phyloP scores from a whole-genome alignment of 2,888 invertebrate genomes.

The Orchesella flavescens region DNA sequence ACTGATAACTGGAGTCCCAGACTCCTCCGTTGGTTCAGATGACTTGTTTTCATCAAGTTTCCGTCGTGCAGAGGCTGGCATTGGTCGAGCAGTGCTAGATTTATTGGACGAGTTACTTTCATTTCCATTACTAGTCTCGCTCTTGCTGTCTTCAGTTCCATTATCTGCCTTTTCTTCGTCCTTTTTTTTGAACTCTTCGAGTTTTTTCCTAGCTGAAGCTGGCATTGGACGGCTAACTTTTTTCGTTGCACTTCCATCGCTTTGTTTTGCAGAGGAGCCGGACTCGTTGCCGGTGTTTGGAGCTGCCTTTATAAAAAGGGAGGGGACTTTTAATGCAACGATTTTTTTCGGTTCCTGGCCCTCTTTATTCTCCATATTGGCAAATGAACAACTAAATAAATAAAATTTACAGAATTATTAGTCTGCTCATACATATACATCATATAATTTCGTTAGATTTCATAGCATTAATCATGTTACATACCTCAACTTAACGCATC shows the following conservation, averaged over 20 bases:
- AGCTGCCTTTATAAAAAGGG: conserved; percentile 27
- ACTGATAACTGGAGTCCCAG: too few relatives aligned
- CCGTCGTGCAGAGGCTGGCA: conserved; percentile 8
- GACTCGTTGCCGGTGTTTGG: background rate
- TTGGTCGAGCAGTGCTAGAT: background rate
- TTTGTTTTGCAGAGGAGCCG: background rate
- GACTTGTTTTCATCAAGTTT: background rate
- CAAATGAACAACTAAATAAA: background rate
- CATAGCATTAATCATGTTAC: too few relatives aligned
- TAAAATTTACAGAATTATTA: too few relatives aligned
- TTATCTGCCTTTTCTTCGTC: background rate
- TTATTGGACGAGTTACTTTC: background rate
- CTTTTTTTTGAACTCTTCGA: background rate
- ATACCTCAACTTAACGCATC: too few relatives aligned
- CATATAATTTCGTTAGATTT: too few relatives aligned
- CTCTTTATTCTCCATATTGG: conserved; percentile 6
- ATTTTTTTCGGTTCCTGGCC: conserved; percentile 37
- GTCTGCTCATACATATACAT: too few relatives aligned
- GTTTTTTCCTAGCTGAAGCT: conserved; percentile 13
- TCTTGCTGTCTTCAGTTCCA: background rate
- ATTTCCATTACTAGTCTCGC: background rate
- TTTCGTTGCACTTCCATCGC: background rate
- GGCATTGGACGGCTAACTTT: conserved; percentile 38
- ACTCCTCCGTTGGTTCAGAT: too few relatives aligned
- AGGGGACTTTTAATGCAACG: conserved; percentile 38